A percentile compares a stretch with the other conserved stretches of the same genome.
Conservation (phyloP, 2,797 vertebrate species). For the Danio choprae region DNA sequence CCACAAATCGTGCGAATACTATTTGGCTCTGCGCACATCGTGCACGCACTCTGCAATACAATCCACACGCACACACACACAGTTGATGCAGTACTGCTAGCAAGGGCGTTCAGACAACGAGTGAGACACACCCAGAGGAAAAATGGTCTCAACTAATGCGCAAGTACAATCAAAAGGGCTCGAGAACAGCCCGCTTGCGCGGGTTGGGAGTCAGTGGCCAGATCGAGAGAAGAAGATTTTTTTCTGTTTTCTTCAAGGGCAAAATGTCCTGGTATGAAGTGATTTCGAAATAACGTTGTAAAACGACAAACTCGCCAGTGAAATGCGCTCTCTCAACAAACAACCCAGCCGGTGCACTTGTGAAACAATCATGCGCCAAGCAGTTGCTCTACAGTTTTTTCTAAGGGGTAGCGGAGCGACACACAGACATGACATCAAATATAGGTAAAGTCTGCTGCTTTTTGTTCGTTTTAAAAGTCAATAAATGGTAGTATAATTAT, state of each 20-base stretch:
- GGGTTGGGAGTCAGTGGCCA: conserved; percentile 65
- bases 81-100: conserved; percentile 60
- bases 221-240: conserved; percentile 63
- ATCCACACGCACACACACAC: conserved; percentile 43
- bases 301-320: conserved; percentile 66
- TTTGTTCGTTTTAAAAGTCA: conserved; percentile 69
- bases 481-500: conserved; percentile 63
- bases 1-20: conserved; percentile 54
- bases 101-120: conserved; percentile 62
- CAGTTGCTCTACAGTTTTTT: conserved; percentile 63
- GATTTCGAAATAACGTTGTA: conserved; percentile 62
- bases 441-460: conserved; percentile 72
- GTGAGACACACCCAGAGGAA: conserved; percentile 73
- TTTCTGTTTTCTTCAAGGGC: conserved; percentile 55
- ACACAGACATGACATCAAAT: conserved; percentile 67
- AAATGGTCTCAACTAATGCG: conserved; percentile 70
- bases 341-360: conserved; percentile 64
- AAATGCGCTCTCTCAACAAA: conserved; percentile 67
- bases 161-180: conserved; percentile 68
- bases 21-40: conserved; percentile 64
- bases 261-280: conserved; percentile 66
- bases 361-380: conserved; percentile 68
- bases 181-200: conserved; percentile 63
- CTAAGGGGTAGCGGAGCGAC: conserved; percentile 70
- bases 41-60: conserved; percentile 64